Percentiles rank a stretch among this genome's conserved stretches.
These are phyloP conservation scores for Carcina quercana DNA, from an alignment of 2,888 invertebrate genomes.

Conservation along the genomic window DNA sequence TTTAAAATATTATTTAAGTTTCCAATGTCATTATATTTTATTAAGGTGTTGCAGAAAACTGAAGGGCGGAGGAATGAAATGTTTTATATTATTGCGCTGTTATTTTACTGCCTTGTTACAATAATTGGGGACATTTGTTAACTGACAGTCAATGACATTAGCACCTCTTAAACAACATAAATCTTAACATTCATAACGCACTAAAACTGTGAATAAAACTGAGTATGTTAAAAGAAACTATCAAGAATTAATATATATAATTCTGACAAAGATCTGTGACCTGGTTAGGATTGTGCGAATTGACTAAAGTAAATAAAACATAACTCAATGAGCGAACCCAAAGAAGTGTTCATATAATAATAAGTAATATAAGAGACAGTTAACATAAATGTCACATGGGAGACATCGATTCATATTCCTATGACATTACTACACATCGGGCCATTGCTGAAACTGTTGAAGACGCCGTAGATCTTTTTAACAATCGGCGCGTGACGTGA, in stretches of 20 bases:
- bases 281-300: conserved; percentile 14
- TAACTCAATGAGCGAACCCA: too few species aligned
- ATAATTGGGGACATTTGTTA: neutral
- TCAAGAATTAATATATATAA: conserved; percentile 17
- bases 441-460: conserved; percentile 11
- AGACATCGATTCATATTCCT: neutral
- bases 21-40: conserved; percentile 23
- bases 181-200: too few species aligned
- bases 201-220: too few species aligned
- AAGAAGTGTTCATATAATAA: too few species aligned
- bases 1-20: conserved; percentile 22
- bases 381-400: neutral
- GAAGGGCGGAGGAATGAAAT: conserved; percentile 5
- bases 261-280: conserved; percentile 21
- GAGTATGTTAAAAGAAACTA: conserved; percentile 14
- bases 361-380: too few species aligned
- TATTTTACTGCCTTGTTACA: conserved; percentile 1
- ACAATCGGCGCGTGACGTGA: conserved; percentile 13
- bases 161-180: too few species aligned
- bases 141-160: too few species aligned
- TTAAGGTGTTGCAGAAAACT: neutral
- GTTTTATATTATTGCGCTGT: neutral
- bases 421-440: too few species aligned
- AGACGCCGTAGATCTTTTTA: conserved; percentile 11
- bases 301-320: conserved; percentile 1